These are phyloP conservation scores for Carettochelys insculpta DNA, from an alignment of 2,113 vertebrate species.

Conservation along the genomic window DNA sequence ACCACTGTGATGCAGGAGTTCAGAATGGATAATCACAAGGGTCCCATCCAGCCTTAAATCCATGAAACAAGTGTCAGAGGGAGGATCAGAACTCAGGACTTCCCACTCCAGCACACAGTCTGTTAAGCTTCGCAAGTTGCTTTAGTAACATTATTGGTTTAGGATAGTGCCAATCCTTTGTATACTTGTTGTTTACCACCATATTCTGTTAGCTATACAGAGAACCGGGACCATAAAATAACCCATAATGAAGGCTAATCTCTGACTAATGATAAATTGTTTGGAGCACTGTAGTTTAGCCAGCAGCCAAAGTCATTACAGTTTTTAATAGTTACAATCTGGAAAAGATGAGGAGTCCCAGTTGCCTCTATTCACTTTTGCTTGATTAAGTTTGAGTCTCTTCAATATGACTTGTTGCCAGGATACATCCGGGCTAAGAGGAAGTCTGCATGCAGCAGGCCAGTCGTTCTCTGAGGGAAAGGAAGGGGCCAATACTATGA, in stretches of 20 bases:
- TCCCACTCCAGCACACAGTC: not conserved
- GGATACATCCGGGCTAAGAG: not conserved
- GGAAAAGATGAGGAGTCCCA: not conserved
- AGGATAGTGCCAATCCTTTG: no score
- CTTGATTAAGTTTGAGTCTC: not conserved
- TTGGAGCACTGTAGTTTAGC: not conserved
- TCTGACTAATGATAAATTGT: not conserved
- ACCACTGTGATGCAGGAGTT: not conserved
- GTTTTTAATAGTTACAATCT: not conserved
- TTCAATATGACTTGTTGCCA: not conserved
- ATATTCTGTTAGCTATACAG: not conserved
- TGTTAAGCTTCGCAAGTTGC: not conserved
- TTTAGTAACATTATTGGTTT: not conserved
- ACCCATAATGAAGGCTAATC: not conserved
- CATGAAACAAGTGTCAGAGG: not conserved
- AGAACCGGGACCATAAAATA: not conserved
- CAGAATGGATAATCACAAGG: accelerated
- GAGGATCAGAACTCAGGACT: not conserved
- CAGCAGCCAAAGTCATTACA: not conserved
- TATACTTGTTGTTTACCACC: not conserved
- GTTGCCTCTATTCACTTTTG: not conserved
- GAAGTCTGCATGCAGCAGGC: not conserved
- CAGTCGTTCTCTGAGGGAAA: not conserved
- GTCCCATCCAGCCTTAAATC: not conserved
- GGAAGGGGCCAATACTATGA: not conserved